Base-by-base conservation (phyloP, 2,888 invertebrate species). In the Luperina testacea region DNA sequence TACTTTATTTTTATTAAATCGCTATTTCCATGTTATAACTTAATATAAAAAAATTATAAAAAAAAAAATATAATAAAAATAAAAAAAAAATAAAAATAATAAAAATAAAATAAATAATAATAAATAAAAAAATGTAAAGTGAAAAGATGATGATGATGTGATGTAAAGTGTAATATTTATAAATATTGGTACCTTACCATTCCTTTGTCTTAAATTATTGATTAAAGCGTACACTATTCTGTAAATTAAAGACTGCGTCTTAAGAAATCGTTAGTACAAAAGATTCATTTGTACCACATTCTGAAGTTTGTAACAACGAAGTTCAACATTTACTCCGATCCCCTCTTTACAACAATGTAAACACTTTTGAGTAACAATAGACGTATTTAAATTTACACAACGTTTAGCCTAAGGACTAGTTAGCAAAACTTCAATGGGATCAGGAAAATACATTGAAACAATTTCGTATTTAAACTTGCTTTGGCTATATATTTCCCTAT, bases 351-450 rank as follows among this genome's bases (percentile, higher is more conserved):
- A 72, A 72, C 72, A 86, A 81, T 81, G 80, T 87, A 73, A 81
- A 87, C 84, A 86, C 80, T 84, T 82, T 79, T 78, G 81, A 67
- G 80, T 76, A 81, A 83, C 86, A 89, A 89, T 84, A 81, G 74
- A 70, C 72, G 80, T 80, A 82, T 81, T 84, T 77, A 75, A 83
- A 86, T 86, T 81, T 69, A 84, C 77, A 82, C 80, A 84, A 48
- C 17, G 71, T 80, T 78, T 81, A 81, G 77, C 88, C 80, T 75
- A 17, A 82, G 84, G 88, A 82, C 77, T 85, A 86, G 85, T 90
- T 84, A 74, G 88, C 87, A 77, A 83, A 90, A 90, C 83, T 85
- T 88, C 81, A 88, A 90, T 88, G 82, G 86, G 81, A 83, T 81
- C 81, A 82, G 80, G 77, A 77, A 87, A 87, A 89, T 82, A 88